A percentile compares a stretch with the other conserved stretches of the same genome.
Conservation (phyloP, 2,888 invertebrate species). For the Tuta absoluta region DNA sequence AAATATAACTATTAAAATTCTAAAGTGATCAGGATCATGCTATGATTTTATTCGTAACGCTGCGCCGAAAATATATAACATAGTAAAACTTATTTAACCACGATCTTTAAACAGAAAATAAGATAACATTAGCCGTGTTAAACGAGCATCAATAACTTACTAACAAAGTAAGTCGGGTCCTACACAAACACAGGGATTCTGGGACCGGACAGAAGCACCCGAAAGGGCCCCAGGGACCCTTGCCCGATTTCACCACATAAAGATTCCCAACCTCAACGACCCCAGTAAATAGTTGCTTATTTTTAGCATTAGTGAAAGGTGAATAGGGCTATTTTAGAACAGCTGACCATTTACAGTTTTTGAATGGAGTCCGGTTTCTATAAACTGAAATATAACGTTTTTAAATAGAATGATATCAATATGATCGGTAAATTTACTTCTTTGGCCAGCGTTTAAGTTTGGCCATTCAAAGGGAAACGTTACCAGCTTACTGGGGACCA, state of each 20-base stretch:
- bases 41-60: too few relatives aligned
- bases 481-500: too few relatives aligned
- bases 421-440: too few relatives aligned
- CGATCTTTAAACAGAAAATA: background rate
- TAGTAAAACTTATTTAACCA: background rate
- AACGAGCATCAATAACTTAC: constrained; percentile 37
- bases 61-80: too few relatives aligned
- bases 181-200: constrained; percentile 40
- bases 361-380: background rate
- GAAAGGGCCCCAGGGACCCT: constrained; percentile 33
- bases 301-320: constrained; percentile 15
- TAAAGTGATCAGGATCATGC: too few relatives aligned
- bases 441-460: too few relatives aligned
- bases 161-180: constrained; percentile 38
- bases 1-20: too few relatives aligned
- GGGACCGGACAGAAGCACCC: constrained; percentile 6
- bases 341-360: constrained; percentile 4
- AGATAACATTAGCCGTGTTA: constrained; percentile 1
- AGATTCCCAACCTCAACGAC: constrained; percentile 26
- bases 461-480: too few relatives aligned
- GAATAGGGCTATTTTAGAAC: constrained; percentile 1
- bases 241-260: constrained; percentile 34
- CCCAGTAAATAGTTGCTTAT: constrained; percentile 13
- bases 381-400: background rate
- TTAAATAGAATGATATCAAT: too few relatives aligned